phyloP scores from a whole-genome alignment of 1,140 invertebrate species.

The Goniozus legneri region DNA sequence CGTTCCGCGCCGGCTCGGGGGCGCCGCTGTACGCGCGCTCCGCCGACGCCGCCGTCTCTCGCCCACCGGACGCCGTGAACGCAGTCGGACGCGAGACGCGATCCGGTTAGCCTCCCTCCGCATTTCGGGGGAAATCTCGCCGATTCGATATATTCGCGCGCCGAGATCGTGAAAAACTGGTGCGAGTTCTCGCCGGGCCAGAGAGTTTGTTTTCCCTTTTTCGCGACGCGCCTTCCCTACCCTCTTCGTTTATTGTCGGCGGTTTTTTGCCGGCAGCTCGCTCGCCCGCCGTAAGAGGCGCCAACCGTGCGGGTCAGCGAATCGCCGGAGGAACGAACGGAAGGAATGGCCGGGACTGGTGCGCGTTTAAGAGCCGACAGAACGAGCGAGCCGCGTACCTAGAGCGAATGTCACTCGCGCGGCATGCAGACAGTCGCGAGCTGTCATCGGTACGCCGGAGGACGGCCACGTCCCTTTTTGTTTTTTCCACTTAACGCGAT shows the following conservation, averaged over 20 bases:
- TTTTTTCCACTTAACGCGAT: no score
- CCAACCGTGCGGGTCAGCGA: conserved; percentile 12
- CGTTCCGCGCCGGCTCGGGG: conserved; percentile 2
- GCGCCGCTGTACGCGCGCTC: conserved; percentile 2
- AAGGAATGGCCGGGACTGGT: no score
- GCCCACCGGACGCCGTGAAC: conserved; percentile 28
- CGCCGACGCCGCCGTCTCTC: conserved; percentile 7
- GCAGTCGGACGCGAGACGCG: conserved; percentile 37
- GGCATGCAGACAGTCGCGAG: conserved; percentile 24
- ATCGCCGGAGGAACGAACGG: conserved; percentile 16
- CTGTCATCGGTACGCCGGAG: conserved; percentile 18
- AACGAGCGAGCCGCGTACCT: conserved; percentile 11
- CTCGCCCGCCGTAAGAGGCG: conserved; percentile 4
- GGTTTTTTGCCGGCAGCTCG: background rate
- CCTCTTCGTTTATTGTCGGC: conserved; percentile 6
- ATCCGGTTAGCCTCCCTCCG: conserved; percentile 21
- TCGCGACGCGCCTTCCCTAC: conserved; percentile 1
- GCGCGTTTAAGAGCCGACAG: no score
- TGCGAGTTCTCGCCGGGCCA: conserved; percentile 6
- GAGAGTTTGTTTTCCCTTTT: background rate
- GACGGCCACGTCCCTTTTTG: no score
- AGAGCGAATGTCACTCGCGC: conserved; percentile 28
- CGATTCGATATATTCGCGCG: conserved; percentile 13
- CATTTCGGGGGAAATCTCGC: conserved; percentile 4
- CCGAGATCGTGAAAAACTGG: conserved; percentile 12